Evolutionary conservation across 2,113 vertebrate genomes (phyloP).

Genomic region (Scopus umbretta): DNA sequence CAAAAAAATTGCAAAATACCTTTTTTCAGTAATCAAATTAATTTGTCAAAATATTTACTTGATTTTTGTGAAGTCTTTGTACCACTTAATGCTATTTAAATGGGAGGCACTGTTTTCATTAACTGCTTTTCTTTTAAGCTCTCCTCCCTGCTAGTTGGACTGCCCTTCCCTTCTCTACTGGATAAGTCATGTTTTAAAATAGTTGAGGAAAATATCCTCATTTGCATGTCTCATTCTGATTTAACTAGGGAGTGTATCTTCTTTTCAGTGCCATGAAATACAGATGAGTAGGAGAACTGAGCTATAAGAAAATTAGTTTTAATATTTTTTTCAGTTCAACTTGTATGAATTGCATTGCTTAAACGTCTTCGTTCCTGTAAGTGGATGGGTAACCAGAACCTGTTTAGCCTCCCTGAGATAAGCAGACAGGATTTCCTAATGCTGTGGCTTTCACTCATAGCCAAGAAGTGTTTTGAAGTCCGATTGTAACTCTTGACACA

Average conservation of each 20-base stretch:
- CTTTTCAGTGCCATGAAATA: neutral
- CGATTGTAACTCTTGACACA: neutral
- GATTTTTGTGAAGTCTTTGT: neutral
- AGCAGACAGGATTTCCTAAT: slow-evolving; percentile 4
- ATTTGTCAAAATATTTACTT: neutral
- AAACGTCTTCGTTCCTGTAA: neutral
- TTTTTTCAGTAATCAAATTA: neutral
- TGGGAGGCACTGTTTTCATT: neutral
- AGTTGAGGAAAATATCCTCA: neutral
- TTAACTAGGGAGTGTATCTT: neutral
- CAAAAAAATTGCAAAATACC: neutral
- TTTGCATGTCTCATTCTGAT: neutral
- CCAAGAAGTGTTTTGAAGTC: slow-evolving; percentile 31
- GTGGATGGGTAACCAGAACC: slow-evolving; percentile 8
- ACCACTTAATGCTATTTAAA: neutral
- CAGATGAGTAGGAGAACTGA: neutral
- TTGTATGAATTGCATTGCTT: neutral
- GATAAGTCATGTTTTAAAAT: neutral
- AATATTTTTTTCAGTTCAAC: neutral
- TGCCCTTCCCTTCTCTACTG: neutral
- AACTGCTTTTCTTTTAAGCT: neutral
- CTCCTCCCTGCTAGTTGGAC: neutral
- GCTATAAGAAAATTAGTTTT: neutral
- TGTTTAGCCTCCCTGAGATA: slow-evolving; percentile 24
- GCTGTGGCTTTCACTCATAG: neutral